These are phyloP conservation scores for Hydrochoerus hydrochaeris DNA, from an alignment of 2,113 vertebrate species.

Conservation along the genomic window DNA sequence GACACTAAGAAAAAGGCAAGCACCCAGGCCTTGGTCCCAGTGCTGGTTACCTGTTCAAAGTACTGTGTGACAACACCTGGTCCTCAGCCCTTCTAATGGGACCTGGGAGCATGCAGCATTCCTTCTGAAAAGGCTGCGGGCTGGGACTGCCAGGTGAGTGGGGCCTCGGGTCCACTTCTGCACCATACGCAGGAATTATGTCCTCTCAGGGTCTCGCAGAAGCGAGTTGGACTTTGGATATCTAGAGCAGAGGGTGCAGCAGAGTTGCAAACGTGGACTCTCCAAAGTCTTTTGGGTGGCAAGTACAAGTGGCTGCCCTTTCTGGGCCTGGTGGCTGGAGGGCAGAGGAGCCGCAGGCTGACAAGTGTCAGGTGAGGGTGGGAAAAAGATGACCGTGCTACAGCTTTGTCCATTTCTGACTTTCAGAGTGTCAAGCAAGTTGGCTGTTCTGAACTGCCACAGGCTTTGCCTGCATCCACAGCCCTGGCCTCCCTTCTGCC, in stretches of 20 bases:
- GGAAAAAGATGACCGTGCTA: not conserved
- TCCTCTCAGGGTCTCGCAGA: not conserved
- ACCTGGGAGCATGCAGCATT: not conserved
- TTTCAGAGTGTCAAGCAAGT: not conserved
- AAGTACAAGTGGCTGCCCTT: not conserved
- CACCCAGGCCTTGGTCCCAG: not conserved
- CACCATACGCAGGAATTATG: not conserved
- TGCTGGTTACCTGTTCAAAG: not conserved
- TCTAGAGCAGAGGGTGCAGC: not conserved
- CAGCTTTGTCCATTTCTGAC: not conserved
- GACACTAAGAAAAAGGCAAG: not conserved
- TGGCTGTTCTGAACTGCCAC: rapidly evolving
- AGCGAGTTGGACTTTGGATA: not conserved
- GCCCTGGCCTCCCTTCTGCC: not conserved
- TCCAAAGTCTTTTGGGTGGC: not conserved
- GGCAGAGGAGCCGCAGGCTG: not conserved
- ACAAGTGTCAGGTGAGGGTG: not conserved
- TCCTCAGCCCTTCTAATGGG: not conserved
- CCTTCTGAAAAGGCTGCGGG: not conserved
- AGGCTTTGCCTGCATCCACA: not conserved
- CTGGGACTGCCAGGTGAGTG: not conserved
- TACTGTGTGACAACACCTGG: not conserved
- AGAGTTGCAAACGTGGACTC: not conserved
- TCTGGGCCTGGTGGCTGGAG: not conserved
- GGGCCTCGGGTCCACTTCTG: not conserved